Conservation (phyloP, 2,113 vertebrate genomes). For the Macrotus californicus region DNA sequence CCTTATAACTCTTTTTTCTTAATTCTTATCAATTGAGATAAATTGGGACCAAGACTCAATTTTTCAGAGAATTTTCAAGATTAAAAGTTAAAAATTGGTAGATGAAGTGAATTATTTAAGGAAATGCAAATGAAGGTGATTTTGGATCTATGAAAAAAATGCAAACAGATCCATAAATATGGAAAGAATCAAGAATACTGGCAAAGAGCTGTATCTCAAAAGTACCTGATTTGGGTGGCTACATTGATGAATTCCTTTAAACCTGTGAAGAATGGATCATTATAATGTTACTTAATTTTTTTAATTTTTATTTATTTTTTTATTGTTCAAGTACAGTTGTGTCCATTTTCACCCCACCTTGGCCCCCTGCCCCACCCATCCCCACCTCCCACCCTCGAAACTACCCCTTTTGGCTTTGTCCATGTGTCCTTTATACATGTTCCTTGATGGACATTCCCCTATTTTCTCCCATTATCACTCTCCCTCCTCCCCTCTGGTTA, state of each 20-base stretch:
- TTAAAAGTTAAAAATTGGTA: background rate
- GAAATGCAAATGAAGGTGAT: background rate
- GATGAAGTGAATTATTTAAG: background rate
- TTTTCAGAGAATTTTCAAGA: constrained; percentile 28
- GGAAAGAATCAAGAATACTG: background rate
- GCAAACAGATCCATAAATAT: background rate
- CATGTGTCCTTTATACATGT: too few relatives aligned
- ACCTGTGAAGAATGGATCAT: background rate
- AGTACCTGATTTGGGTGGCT: background rate
- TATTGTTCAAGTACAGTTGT: too few relatives aligned
- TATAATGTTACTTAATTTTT: background rate
- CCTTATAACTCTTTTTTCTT: background rate
- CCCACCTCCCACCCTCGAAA: too few relatives aligned
- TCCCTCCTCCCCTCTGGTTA: too few relatives aligned
- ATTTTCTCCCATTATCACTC: too few relatives aligned
- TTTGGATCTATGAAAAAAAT: background rate
- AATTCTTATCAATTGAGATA: background rate
- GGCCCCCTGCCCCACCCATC: too few relatives aligned
- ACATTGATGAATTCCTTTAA: background rate
- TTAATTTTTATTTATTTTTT: too few relatives aligned
- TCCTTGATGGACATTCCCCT: too few relatives aligned
- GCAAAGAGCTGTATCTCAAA: background rate
- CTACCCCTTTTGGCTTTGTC: too few relatives aligned
- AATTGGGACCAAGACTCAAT: background rate
- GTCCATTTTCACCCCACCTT: too few relatives aligned